Percentiles rank a stretch among this genome's conserved stretches.
phyloP scores from a whole-genome alignment of 2,797 vertebrate species.

The Poeciliopsis infans region DNA sequence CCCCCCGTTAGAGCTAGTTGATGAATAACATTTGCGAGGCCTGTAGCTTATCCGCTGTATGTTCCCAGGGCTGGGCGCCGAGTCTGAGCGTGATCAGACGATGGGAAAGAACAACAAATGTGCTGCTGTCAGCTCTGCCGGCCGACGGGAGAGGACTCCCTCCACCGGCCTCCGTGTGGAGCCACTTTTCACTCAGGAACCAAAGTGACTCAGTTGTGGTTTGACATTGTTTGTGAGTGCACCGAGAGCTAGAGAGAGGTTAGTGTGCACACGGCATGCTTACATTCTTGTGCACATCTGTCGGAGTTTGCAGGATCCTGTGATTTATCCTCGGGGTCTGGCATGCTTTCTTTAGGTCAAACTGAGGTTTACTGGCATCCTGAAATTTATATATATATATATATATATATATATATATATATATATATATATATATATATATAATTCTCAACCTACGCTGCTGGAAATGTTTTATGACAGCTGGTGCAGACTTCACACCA shows the following conservation, averaged over 20 bases:
- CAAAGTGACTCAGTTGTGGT: constrained; percentile 82
- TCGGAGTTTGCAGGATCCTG: constrained; percentile 33
- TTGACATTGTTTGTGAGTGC: constrained; percentile 68
- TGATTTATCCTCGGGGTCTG: constrained; percentile 38
- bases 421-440: constrained; percentile 56
- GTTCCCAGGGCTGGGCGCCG: constrained; percentile 6
- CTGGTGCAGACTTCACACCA: constrained; percentile 42
- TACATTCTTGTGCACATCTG: constrained; percentile 28
- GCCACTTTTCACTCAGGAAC: constrained; percentile 76
- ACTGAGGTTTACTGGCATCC: constrained; percentile 61
- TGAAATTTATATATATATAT: constrained; percentile 41
- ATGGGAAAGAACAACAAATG: constrained; percentile 50
- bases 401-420: no score
- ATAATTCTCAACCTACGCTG: constrained; percentile 33
- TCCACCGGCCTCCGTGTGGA: constrained; percentile 65
- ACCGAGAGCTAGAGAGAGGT: constrained; percentile 5
- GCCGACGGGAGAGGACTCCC: constrained; percentile 64
- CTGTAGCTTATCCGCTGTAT: background rate
- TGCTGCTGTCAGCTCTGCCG: constrained; percentile 66
- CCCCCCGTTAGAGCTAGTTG: background rate
- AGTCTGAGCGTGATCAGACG: constrained; percentile 39
- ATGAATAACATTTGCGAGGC: background rate
- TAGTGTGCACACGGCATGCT: constrained; percentile 24
- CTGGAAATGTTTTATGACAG: constrained; percentile 58
- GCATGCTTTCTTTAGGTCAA: constrained; percentile 67